phyloP scores from a whole-genome alignment of 2,888 invertebrate species.

The Diloba caeruleocephala region DNA sequence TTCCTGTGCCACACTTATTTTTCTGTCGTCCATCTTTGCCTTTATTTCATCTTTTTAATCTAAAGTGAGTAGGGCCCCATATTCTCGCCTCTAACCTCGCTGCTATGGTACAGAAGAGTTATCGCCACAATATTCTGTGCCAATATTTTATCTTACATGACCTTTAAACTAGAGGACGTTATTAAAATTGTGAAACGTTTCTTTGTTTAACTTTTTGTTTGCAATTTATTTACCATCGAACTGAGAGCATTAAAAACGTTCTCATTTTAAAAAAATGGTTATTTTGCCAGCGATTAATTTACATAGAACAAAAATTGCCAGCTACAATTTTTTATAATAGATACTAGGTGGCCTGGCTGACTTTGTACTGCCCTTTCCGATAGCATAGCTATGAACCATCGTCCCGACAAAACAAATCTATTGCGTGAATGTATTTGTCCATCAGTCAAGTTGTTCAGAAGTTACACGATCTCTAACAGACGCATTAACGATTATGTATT shows the following conservation, averaged over 20 bases:
- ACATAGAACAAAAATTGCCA: no score
- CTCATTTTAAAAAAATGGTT: not conserved
- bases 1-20: conserved; percentile 37
- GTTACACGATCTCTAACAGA: no score
- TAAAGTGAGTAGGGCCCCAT: conserved; percentile 15
- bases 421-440: no score
- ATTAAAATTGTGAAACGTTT: conserved; percentile 8
- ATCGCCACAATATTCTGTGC: conserved; percentile 37
- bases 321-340: no score
- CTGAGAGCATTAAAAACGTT: not conserved
- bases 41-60: conserved; percentile 52
- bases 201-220: conserved; percentile 3
- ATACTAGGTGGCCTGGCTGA: no score
- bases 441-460: no score
- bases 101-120: conserved; percentile 37
- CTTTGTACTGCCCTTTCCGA: no score
- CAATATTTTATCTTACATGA: conserved; percentile 33
- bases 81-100: conserved; percentile 13
- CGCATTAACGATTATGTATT: no score
- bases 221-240: not conserved
- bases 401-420: no score
- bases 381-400: no score
- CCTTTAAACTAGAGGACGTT: conserved; percentile 18
- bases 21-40: conserved; percentile 36
- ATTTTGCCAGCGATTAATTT: conserved; percentile 18